phyloP scores from a whole-genome alignment of 2,888 invertebrate genomes.

The Didymodactylos carnosus region DNA sequence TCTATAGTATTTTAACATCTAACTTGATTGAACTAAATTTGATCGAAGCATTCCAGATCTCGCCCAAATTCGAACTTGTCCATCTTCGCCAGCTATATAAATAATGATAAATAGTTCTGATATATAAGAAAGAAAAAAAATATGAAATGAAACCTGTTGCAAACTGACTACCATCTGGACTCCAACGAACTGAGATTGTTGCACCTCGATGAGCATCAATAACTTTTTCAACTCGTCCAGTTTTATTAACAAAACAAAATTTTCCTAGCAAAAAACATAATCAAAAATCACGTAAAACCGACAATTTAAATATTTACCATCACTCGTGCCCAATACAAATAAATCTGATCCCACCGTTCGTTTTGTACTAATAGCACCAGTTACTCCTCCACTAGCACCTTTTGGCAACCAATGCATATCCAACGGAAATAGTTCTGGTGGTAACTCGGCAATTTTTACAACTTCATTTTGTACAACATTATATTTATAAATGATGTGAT shows the following conservation, averaged over 20 bases:
- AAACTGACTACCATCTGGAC: slow-evolving; percentile 77
- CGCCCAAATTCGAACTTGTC: slow-evolving; percentile 86
- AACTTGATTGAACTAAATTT: slow-evolving; percentile 59
- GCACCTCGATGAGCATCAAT: slow-evolving; percentile 75
- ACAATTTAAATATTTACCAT: slow-evolving; percentile 45
- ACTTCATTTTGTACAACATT: slow-evolving; percentile 49
- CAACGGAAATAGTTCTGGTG: slow-evolving; percentile 64
- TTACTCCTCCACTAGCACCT: slow-evolving; percentile 24
- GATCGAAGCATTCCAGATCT: slow-evolving; percentile 73
- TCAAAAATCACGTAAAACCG: background rate
- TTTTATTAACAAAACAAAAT: slow-evolving; percentile 66
- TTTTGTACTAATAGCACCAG: slow-evolving; percentile 3
- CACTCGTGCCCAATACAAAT: slow-evolving; percentile 62
- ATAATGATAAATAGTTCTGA: no score
- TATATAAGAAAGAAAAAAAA: no score
- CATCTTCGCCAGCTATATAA: slow-evolving; percentile 77
- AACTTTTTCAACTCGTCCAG: slow-evolving; percentile 72
- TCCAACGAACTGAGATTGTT: slow-evolving; percentile 71
- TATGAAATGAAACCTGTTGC: slow-evolving; percentile 44
- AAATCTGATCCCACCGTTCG: slow-evolving; percentile 46
- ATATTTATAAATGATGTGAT: slow-evolving; percentile 64
- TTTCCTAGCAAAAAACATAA: slow-evolving; percentile 41
- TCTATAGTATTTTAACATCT: slow-evolving; percentile 14
- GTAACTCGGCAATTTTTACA: slow-evolving; percentile 52
- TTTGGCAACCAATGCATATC: slow-evolving; percentile 71